Evolutionary conservation across 2,113 vertebrate genomes (phyloP), one percentile per base, ranked within the genome.

Genomic region (Electrona antarctica): DNA sequence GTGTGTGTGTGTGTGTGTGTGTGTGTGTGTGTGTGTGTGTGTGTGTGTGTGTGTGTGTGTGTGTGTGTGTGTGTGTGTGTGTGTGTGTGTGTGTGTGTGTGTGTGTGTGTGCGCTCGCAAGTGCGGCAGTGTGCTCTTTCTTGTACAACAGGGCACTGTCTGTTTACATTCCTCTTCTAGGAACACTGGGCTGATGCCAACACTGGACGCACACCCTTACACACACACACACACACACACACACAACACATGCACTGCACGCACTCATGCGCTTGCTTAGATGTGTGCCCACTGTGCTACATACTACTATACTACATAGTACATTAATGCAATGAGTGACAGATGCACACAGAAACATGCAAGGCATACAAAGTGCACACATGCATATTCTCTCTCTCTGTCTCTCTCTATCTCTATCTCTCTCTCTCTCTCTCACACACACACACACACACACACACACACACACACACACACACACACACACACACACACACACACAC

Each of bases 161-260:
- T 86, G 82, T 89, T 91, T 89, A 82, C 87, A 88, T 90, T 92
- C 79, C 71, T 80, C 62, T 62, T 13, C 49, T 9, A 64, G 69
- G 51, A 82, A 60, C 66, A 33, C 29, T 79, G 74, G 60, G 50
- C 48, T 65, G 55, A 74, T 67, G 79, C 77, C 77, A 77, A 45
- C 55, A 65, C 13, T 21, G 45, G 62, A 72, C 79, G 60, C 59
- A 76, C 54, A 68, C 73, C 21, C 21, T 21, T 21, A 61, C 56
- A 72, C 56, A 57, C 48, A n/a, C 15, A 71, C 62, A 67, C 57
- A 63, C 57, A 73, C 41, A 58, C 64, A 65, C 58, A 58, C 49
- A 54, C 64, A 66, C 71, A 66, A 71, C 55, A 76, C 41, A 60
- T 57, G 61, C 75, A 62, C 41, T n/a, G n/a, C 14, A 48, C 46